Evolutionary conservation across 2,888 invertebrate species (phyloP), one percentile per base, ranked within the genome.

Genomic region (Lochmaea capreae): DNA sequence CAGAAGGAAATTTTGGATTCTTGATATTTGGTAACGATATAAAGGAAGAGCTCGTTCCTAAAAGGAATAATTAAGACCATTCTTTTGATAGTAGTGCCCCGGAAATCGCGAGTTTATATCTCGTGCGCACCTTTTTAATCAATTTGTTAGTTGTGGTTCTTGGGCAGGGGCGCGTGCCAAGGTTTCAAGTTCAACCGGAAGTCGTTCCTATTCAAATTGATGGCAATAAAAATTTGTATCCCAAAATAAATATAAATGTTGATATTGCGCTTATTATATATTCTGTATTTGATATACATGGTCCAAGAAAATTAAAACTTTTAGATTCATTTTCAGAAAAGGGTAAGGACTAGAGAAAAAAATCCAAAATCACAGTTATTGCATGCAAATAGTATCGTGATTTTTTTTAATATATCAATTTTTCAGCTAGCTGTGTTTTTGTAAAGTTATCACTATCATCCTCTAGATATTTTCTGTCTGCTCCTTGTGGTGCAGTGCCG

Each of bases 1-100:
- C 71, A 71, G 71, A 71, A 65, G 71, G 71, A 71, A 71, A 54
- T 71, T 68, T 71, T 46, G 57, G 57, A 63, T 22, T 63, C 54
- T 57, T 57, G 58, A 65, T 65, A 57, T 43, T 42, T 42, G 42
- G 43, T 61, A 22, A 43, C 46, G 22, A 58, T 52, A 57, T 18
- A 62, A 68, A 67, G 49, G 52, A 62, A 61, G 12, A 52, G 18
- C 62, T 62, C 61, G 62, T 62, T 52, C 62, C 68, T 39, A 62
- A 58, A 33, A 68, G 26, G 67, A 62, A 46, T 62, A 61, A 68
- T 68, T 68, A 68, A 46, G 61, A 62, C 42, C 62, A 16, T 43
- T 42, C 42, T 62, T 59, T 43, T 12, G 62, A 63, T 63, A 42
- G 42, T 63, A 61, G 43, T 43, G 1, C 5, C 42, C 62, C 62